These are phyloP conservation scores for Caenorhabditis tropicalis DNA, from an alignment of 1,140 invertebrate genomes.

Conservation along the genomic window DNA sequence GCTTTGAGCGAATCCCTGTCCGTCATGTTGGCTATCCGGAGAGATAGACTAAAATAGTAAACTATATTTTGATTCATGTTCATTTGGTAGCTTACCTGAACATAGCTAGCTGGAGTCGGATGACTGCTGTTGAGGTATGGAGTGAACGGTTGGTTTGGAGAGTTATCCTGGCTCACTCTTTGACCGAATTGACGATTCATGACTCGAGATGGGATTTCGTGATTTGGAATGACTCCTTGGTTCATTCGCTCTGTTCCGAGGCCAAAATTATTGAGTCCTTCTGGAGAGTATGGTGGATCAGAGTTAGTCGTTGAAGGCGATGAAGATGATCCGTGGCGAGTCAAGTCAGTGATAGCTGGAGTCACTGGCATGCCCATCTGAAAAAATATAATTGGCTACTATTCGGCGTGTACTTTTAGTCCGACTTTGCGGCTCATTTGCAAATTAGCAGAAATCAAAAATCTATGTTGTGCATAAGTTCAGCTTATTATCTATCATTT, in stretches of 20 bases:
- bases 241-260: neutral
- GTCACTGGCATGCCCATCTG: slow-evolving; percentile 26
- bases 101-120: neutral
- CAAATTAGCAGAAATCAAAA: too few relatives aligned
- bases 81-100: neutral
- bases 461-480: too few relatives aligned
- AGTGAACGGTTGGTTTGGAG: neutral
- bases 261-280: slow-evolving; percentile 27
- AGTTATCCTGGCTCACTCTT: neutral
- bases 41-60: neutral
- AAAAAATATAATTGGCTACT: neutral
- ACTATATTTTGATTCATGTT: neutral
- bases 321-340: slow-evolving; percentile 58
- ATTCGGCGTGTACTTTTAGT: too few relatives aligned
- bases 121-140: neutral
- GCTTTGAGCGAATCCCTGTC: slow-evolving; percentile 23
- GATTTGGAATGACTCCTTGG: neutral
- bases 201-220: neutral
- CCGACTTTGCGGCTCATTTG: too few relatives aligned
- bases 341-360: slow-evolving; percentile 68
- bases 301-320: slow-evolving; percentile 60
- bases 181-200: slow-evolving; percentile 20
- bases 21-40: neutral
- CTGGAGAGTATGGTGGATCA: slow-evolving; percentile 66
- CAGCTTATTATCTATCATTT: too few relatives aligned